Evolutionary conservation across 2,888 invertebrate genomes (phyloP).

Genomic region (Pseudanteris insignis): DNA sequence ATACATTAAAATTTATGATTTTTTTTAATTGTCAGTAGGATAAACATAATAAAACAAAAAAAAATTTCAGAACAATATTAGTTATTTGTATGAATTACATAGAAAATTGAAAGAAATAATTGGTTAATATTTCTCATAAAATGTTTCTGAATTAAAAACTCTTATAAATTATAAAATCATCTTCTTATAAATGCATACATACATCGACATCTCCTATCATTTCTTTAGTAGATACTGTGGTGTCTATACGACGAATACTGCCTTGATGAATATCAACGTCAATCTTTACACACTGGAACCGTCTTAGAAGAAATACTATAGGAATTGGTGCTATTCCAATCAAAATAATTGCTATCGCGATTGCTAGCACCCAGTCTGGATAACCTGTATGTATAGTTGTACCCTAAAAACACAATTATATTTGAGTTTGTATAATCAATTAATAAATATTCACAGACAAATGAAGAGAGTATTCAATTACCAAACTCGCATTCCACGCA

Average conservation of each 20-base stretch:
- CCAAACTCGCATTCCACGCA: slow-evolving; percentile 80
- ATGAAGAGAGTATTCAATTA: slow-evolving; percentile 62
- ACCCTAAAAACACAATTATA: slow-evolving; percentile 71
- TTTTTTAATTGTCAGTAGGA: too few relatives aligned
- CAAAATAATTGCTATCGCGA: slow-evolving; percentile 80
- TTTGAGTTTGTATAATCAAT: background rate
- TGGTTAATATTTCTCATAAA: background rate
- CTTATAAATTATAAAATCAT: too few relatives aligned
- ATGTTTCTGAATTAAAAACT: background rate
- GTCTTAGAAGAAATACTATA: slow-evolving; percentile 82
- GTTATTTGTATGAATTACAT: too few relatives aligned
- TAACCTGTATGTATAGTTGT: slow-evolving; percentile 75
- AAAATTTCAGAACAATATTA: too few relatives aligned
- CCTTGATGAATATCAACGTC: slow-evolving; percentile 93
- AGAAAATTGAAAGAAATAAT: too few relatives aligned
- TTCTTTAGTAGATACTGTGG: slow-evolving; percentile 92
- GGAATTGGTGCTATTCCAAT: slow-evolving; percentile 87
- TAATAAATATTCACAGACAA: background rate
- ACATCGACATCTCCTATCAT: slow-evolving; percentile 95
- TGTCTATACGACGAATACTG: slow-evolving; percentile 89
- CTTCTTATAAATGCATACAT: slow-evolving; percentile 70
- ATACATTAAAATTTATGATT: too few relatives aligned
- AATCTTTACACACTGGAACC: slow-evolving; percentile 88
- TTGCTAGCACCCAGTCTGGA: slow-evolving; percentile 83
- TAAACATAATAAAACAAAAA: too few relatives aligned